Base-by-base conservation (phyloP, 1,140 invertebrate genomes). In the Thaumetopoea pityocampa region DNA sequence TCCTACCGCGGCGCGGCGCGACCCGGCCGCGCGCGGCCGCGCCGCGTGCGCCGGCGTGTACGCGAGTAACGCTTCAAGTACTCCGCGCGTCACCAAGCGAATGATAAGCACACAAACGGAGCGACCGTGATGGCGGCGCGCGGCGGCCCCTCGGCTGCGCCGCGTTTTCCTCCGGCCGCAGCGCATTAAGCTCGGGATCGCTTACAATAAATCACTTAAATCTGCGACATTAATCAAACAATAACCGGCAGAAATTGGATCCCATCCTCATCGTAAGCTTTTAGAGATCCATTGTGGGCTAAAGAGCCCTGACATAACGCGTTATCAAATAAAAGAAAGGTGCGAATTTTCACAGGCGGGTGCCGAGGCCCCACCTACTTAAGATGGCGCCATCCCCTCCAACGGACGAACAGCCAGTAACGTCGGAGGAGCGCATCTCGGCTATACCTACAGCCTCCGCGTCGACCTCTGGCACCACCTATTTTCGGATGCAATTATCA, bases 301-400 rank as follows among this genome's bases (percentile, higher is more conserved):
- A 71, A 79, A 78, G 73, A 71, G 71, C 67, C 61, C 69, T 76
- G 68, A 81, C 70, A 78, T 74, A 79, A 77, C 70, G 68, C 70
- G 67, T 77, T 80, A 81, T 68, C 74, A 80, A 81, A 81, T 83
- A 83, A 78, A 84, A 83, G 79, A 80, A 83, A 84, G 80, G 80
- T 84, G 80, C 80, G 80, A 84, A 81, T 74, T 76, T 81, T 84
- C 77, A 66, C 80, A 80, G 67, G 63, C 71, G 70, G 64, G 59
- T 49, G 50, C 30, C 24, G 57, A 70, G 34, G 77, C 80, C 60
- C 70, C 80, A 60, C 80, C 80, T 63, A 65, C 76, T 61, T 68
- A 84, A 84, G 68, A 84, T 81, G 80, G 80, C 74, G 77, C 49
- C 58, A 59, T 63, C 77, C 80, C 77, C 71, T 60, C 80, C 68